Percentiles rank a stretch among this genome's conserved stretches.
Conservation (phyloP, 2,797 vertebrate species). For the Pristis pectinata region DNA sequence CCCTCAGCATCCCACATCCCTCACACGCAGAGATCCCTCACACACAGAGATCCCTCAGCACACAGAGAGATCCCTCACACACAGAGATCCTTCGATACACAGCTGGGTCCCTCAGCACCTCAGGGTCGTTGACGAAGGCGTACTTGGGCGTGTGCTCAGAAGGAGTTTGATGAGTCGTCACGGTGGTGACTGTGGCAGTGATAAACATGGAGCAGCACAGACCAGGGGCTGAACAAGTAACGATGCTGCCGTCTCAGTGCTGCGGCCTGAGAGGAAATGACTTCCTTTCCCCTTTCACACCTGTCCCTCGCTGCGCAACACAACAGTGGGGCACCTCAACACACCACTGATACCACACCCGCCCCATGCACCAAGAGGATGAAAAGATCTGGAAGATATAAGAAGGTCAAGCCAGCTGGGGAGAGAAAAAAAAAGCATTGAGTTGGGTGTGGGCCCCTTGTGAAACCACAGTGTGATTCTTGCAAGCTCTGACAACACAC, state of each 20-base stretch:
- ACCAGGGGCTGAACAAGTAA: too few species aligned
- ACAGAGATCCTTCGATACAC: too few species aligned
- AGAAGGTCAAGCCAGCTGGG: neutral
- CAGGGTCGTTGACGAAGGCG: too few species aligned
- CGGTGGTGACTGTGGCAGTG: neutral
- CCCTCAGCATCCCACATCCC: too few species aligned
- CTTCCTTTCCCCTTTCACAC: neutral
- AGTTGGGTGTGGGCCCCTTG: neutral
- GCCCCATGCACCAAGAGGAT: neutral
- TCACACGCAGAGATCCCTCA: too few species aligned
- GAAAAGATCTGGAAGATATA: neutral
- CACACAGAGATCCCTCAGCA: too few species aligned
- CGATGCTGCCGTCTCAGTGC: neutral
- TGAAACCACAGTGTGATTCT: neutral
- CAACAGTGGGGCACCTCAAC: too few species aligned
- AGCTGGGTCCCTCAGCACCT: too few species aligned
- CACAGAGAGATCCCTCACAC: too few species aligned
- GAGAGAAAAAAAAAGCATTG: neutral
- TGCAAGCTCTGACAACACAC: neutral
- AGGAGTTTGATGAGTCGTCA: neutral
- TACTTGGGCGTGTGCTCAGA: neutral
- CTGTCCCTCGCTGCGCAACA: neutral
- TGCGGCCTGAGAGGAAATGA: too few species aligned
- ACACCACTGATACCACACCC: neutral
- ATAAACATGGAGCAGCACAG: neutral